A percentile compares a stretch with the other conserved stretches of the same genome.
Evolutionary conservation across 2,113 vertebrate species (phyloP).

Genomic region (Triplophysa dalaica): DNA sequence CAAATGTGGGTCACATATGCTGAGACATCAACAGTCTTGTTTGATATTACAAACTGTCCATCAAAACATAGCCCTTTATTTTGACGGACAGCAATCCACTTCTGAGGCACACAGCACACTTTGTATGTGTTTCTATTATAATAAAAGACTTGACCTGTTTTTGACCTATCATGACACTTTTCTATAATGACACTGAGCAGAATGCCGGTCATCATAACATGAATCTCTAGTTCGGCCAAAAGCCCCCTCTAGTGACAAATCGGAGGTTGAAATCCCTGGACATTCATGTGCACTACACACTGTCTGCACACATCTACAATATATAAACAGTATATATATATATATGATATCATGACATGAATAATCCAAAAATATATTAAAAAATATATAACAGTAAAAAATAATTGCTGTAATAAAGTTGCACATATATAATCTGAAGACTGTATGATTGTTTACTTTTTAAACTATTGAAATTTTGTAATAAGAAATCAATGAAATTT

Average conservation of each 20-base stretch:
- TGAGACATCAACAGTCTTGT: background rate
- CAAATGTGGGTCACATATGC: too few species aligned
- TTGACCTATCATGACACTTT: background rate
- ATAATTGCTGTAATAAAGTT: too few species aligned
- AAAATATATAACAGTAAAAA: too few species aligned
- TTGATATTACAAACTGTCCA: background rate
- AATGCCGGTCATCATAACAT: background rate
- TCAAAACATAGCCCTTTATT: background rate
- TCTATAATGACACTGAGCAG: background rate
- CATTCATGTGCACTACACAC: too few species aligned
- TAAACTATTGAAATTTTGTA: too few species aligned
- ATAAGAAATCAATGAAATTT: too few species aligned
- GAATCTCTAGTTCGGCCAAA: background rate
- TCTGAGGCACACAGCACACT: background rate
- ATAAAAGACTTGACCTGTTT: background rate
- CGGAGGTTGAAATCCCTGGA: background rate
- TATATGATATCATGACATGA: too few species aligned
- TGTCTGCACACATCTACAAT: too few species aligned
- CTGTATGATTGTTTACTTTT: too few species aligned
- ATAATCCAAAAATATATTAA: too few species aligned
- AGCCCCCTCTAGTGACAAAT: background rate
- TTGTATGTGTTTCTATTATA: background rate
- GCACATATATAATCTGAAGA: too few species aligned
- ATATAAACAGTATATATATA: too few species aligned
- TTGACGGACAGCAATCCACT: background rate